A percentile compares a stretch with the other conserved stretches of the same genome.
Conservation (phyloP, 2,888 invertebrate species). For the Pseudococcus jackbeardsleyi region DNA sequence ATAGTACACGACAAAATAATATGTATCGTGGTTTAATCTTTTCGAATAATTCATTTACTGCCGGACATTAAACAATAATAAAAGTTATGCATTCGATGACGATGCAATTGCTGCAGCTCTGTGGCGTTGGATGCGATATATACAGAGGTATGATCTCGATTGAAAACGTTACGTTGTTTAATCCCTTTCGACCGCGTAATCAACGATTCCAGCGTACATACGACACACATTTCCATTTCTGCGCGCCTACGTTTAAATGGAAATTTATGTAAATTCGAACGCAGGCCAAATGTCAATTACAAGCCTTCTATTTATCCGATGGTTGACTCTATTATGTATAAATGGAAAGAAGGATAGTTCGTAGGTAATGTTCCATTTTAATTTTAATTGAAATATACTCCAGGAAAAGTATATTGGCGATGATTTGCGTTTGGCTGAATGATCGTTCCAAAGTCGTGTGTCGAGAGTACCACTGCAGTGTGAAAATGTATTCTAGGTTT, state of each 20-base stretch:
- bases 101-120: conserved; percentile 33
- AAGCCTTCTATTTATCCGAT: conserved; percentile 41
- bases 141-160: neutral
- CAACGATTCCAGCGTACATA: conserved; percentile 22
- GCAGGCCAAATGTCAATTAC: conserved; percentile 55
- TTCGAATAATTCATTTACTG: conserved; percentile 36
- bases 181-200: conserved; percentile 51
- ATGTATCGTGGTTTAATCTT: conserved; percentile 43
- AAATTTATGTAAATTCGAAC: conserved; percentile 57
- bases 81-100: conserved; percentile 19
- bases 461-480: too few species aligned
- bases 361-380: conserved; percentile 43
- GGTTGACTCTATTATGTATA: conserved; percentile 43
- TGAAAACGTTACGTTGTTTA: conserved; percentile 43
- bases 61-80: conserved; percentile 48
- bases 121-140: neutral
- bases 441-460: neutral
- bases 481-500: too few species aligned
- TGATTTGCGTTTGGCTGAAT: neutral
- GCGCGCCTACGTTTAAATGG: conserved; percentile 49
- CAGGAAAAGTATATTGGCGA: conserved; percentile 7
- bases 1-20: neutral
- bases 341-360: conserved; percentile 43
- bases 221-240: conserved; percentile 51
- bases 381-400: conserved; percentile 45